Conservation (phyloP, 2,888 invertebrate genomes). For the Lypha dubia region DNA sequence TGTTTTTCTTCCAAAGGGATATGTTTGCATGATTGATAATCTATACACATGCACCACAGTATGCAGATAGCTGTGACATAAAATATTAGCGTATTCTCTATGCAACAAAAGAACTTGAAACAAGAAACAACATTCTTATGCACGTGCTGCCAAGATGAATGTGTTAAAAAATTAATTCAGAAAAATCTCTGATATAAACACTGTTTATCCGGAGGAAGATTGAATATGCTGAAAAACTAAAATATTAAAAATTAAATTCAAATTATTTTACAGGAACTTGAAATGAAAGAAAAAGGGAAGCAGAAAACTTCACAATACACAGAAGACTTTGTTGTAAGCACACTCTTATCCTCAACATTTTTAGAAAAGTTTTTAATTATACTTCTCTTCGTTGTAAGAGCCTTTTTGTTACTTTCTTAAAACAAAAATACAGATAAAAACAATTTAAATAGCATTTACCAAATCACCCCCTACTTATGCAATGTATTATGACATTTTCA, state of each 20-base stretch:
- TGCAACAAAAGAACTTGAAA: conserved; percentile 21
- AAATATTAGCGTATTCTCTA: conserved; percentile 45
- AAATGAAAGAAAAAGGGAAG: background rate
- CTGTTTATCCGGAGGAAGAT: background rate
- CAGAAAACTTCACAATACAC: too few species aligned
- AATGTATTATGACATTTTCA: too few species aligned
- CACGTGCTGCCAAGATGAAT: background rate
- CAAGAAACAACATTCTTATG: background rate
- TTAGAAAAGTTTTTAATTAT: too few species aligned
- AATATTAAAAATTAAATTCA: background rate
- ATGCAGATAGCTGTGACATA: conserved; percentile 44
- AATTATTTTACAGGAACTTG: too few species aligned
- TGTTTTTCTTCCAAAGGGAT: background rate
- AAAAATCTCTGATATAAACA: background rate
- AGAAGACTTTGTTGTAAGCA: too few species aligned
- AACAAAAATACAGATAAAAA: too few species aligned
- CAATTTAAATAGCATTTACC: too few species aligned
- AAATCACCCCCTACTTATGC: too few species aligned
- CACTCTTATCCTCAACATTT: too few species aligned
- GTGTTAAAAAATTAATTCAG: background rate
- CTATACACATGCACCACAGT: conserved; percentile 28
- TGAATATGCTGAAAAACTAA: background rate
- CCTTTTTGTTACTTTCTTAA: too few species aligned
- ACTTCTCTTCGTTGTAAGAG: too few species aligned
- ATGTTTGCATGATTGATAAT: conserved; percentile 28